A percentile compares a stretch with the other conserved stretches of the same genome.
These are phyloP conservation scores for Drosophila bifasciata DNA, from an alignment of 1,140 invertebrate genomes.

Conservation along the genomic window DNA sequence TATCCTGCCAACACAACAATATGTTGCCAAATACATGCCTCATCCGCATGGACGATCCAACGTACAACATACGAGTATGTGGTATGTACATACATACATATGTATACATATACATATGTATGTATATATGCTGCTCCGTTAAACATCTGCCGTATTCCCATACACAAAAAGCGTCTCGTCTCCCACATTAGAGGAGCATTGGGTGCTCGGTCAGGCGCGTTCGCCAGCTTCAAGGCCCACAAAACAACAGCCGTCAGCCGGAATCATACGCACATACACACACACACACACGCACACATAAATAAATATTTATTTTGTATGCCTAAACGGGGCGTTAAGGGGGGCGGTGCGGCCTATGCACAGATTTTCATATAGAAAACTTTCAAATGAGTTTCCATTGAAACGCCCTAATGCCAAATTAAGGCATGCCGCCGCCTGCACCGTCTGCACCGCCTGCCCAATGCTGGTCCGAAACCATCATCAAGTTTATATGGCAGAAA, in stretches of 20 bases:
- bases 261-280: slow-evolving; percentile 18
- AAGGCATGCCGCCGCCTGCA: slow-evolving; percentile 14
- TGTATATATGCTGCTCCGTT: slow-evolving; percentile 21
- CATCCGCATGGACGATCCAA: background rate
- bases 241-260: background rate
- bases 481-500: slow-evolving; percentile 73
- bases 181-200: slow-evolving; percentile 41
- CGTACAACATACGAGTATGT: background rate
- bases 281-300: slow-evolving; percentile 20
- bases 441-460: too few species aligned
- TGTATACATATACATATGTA: slow-evolving; percentile 15
- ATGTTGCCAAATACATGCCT: slow-evolving; percentile 28
- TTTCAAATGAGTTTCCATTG: slow-evolving; percentile 72
- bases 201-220: slow-evolving; percentile 43
- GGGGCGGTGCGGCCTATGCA: slow-evolving; percentile 31
- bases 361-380: slow-evolving; percentile 62
- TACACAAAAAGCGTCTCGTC: slow-evolving; percentile 3
- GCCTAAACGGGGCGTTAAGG: background rate
- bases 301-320: slow-evolving; percentile 43
- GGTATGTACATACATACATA: background rate
- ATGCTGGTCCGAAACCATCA: slow-evolving; percentile 26
- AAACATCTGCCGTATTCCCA: slow-evolving; percentile 64
- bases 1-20: slow-evolving; percentile 38
- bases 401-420: slow-evolving; percentile 49
- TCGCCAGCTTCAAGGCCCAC: too few species aligned